These are phyloP conservation scores for Gasterosteus aculeatus DNA, from an alignment of 2,113 vertebrate species.

Conservation along the genomic window DNA sequence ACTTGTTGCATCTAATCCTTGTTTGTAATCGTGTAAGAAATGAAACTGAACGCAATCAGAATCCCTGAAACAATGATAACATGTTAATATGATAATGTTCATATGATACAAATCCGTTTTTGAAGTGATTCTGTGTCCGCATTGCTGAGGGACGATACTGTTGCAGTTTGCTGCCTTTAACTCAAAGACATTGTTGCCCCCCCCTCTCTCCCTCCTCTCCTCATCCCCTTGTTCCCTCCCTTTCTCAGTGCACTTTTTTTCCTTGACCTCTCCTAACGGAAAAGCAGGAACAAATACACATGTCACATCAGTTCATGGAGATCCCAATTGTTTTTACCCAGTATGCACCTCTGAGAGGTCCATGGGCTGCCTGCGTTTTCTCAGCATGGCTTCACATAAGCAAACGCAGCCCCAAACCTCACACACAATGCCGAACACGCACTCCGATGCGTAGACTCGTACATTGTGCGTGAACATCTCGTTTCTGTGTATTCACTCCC, in stretches of 20 bases:
- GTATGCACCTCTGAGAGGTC: constrained; percentile 55
- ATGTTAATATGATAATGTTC: not conserved
- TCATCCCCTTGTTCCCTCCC: constrained; percentile 18
- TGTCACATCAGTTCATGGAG: constrained; percentile 75
- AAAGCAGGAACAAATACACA: constrained; percentile 64
- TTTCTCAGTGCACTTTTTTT: constrained; percentile 20
- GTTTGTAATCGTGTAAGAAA: not conserved
- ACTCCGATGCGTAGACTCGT: constrained; percentile 16
- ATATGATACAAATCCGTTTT: not conserved
- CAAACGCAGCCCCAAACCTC: constrained; percentile 18
- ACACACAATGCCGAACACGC: constrained; percentile 15
- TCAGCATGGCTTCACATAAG: constrained; percentile 29
- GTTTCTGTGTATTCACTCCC: constrained; percentile 25
- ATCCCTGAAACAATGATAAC: not conserved
- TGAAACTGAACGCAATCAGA: not conserved
- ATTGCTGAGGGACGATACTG: not conserved
- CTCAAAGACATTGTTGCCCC: not conserved
- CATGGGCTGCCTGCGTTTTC: constrained; percentile 45
- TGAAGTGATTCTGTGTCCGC: not conserved
- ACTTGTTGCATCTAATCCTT: not conserved
- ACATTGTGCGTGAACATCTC: constrained; percentile 26
- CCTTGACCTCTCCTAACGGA: constrained; percentile 54
- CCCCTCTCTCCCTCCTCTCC: constrained; percentile 7
- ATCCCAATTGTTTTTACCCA: constrained; percentile 77
- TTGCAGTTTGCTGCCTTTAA: constrained; percentile 23